Evolutionary conservation across 2,797 vertebrate species (phyloP).

Genomic region (Cephalopachus bancanus): DNA sequence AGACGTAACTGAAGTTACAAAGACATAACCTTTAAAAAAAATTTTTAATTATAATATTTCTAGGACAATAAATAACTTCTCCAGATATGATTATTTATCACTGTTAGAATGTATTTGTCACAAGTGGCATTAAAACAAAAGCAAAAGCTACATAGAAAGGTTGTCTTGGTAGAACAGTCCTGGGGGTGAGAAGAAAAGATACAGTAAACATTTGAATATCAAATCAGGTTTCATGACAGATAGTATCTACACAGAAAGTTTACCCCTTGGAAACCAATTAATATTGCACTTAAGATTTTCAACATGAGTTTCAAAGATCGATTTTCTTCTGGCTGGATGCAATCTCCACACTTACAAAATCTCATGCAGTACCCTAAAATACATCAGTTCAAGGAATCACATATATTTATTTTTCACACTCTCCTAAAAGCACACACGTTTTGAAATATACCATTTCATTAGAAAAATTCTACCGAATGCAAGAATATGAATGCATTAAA

Average conservation of each 20-base stretch:
- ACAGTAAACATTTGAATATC: constrained; percentile 38
- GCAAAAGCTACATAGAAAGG: constrained; percentile 1
- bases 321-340: constrained; percentile 32
- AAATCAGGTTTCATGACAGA: constrained; percentile 16
- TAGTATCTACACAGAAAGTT: background rate
- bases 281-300: background rate
- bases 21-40: background rate
- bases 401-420: constrained; percentile 6
- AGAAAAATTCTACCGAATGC: background rate
- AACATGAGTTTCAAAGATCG: background rate
- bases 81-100: background rate
- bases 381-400: background rate
- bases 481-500: constrained; percentile 28
- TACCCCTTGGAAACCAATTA: constrained; percentile 54
- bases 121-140: background rate
- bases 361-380: background rate
- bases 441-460: background rate
- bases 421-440: constrained; percentile 20
- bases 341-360: background rate
- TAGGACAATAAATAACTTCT: constrained; percentile 36
- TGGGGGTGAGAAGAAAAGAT: background rate
- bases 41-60: constrained; percentile 4
- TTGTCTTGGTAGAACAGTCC: background rate
- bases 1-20: background rate
- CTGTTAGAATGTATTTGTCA: constrained; percentile 16